Base-by-base conservation (phyloP, 2,113 vertebrate species). In the Stomatorhinus ivindoensis region DNA sequence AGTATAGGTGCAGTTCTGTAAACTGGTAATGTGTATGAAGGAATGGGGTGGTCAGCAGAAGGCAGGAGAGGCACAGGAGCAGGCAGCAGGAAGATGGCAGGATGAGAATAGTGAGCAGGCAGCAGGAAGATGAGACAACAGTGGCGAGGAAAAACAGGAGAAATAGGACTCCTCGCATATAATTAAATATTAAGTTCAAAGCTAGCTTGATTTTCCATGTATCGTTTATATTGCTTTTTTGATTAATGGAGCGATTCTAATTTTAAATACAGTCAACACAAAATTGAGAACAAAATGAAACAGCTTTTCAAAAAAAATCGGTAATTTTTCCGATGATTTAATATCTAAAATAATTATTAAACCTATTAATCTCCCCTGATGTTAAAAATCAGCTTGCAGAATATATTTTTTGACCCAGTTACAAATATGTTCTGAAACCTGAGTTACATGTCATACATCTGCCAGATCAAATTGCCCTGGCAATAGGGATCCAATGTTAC, bases 101-200 rank as follows among this genome's bases (percentile, higher is more conserved):
- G 44, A 44, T 44, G 0, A 6, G 44, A 5, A 44, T 0, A 5
- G 4, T 44, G 4, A 0, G 42, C 42, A 44, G 44, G 44, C 44
- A 44, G 6, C 44, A 44, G 6, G 44, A n/a, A n/a, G 55, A 58
- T 24, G 21, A 58, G 55, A 58, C 55, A 58, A 65, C 2, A 65
- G 61, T 10, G 3, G 58, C 9, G 11, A 27, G n/a, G 61, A 65
- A 65, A 65, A 65, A n/a, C 58, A 27, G n/a, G 1, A 65, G 61
- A 65, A 65, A 27, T 2, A 11, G n/a, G 61, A 65, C 61, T 92
- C 91, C 91, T 92, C 93, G 93, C 92, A 92, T 92, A 93, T 92
- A 94, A 94, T 93, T 92, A 93, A 92, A 90, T 89, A 91, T 92
- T 89, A 91, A 89, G 92, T 92, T 92, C 93, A 92, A 91, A 91